phyloP scores from a whole-genome alignment of 2,113 vertebrate species.

The Phocoena phocoena region DNA sequence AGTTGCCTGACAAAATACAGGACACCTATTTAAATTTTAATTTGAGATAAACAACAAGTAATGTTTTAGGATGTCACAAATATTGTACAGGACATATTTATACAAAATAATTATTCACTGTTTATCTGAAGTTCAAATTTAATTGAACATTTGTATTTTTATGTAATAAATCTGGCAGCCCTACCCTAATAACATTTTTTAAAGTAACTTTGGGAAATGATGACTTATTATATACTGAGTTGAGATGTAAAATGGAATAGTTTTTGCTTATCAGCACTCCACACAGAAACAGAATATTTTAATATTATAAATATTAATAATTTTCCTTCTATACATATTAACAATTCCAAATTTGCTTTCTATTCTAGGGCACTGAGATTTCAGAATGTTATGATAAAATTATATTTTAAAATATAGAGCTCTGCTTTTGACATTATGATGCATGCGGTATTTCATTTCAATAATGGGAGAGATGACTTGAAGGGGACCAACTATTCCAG shows the following conservation, averaged over 20 bases:
- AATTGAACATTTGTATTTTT: not conserved
- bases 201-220: not conserved
- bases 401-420: not conserved
- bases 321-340: not conserved
- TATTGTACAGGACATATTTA: not conserved
- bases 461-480: not conserved
- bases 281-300: not conserved
- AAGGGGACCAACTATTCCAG: not conserved
- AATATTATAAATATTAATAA: conserved; percentile 44
- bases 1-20: not conserved
- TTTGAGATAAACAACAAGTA: conserved; percentile 5
- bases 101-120: not conserved
- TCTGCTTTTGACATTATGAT: not conserved
- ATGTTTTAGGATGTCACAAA: not conserved
- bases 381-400: not conserved
- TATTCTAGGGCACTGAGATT: not conserved
- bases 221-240: not conserved
- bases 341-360: not conserved
- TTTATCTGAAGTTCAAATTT: conserved; percentile 36
- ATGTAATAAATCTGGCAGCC: not conserved
- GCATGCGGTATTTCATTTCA: not conserved
- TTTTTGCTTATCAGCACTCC: not conserved
- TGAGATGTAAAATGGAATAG: not conserved
- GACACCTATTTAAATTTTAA: not conserved
- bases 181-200: not conserved